Conservation (phyloP, 1,140 invertebrate species). For the Drosophila obscura region DNA sequence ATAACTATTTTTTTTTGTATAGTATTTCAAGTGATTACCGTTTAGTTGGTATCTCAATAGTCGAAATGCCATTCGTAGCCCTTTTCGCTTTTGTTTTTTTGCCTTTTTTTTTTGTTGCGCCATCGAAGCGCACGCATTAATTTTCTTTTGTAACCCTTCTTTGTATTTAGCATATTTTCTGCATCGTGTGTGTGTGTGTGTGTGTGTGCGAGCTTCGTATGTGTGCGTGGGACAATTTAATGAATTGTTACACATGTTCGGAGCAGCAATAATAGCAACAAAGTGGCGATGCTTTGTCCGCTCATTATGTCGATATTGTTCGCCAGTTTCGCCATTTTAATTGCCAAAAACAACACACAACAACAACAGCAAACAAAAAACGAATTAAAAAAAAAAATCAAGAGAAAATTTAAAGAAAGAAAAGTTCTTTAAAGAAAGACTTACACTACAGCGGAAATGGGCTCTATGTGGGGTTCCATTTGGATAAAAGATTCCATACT, state of each 20-base stretch:
- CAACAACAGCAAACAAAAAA: slow-evolving; percentile 1
- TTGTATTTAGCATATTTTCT: slow-evolving; percentile 54
- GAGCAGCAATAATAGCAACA: slow-evolving; percentile 67
- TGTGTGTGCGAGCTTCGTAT: neutral
- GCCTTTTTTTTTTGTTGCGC: slow-evolving; percentile 47
- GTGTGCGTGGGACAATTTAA: slow-evolving; percentile 55
- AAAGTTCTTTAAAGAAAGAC: no score
- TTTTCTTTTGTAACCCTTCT: slow-evolving; percentile 71
- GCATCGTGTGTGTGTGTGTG: slow-evolving; percentile 11
- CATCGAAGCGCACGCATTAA: slow-evolving; percentile 68
- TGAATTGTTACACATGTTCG: slow-evolving; percentile 70
- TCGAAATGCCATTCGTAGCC: no score
- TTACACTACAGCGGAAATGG: no score
- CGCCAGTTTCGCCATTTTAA: slow-evolving; percentile 43
- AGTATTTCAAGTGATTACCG: no score
- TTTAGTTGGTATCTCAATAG: no score
- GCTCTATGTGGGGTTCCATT: no score
- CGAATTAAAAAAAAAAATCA: slow-evolving; percentile 5
- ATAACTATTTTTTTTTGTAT: no score
- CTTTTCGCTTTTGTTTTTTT: slow-evolving; percentile 18
- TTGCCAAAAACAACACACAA: slow-evolving; percentile 38
- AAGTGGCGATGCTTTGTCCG: slow-evolving; percentile 63
- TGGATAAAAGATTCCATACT: no score
- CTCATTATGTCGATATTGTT: slow-evolving; percentile 74
- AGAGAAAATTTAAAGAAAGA: neutral